Base-by-base conservation (phyloP, 2,797 vertebrate species). In the Neosilurus mollespiculum region DNA sequence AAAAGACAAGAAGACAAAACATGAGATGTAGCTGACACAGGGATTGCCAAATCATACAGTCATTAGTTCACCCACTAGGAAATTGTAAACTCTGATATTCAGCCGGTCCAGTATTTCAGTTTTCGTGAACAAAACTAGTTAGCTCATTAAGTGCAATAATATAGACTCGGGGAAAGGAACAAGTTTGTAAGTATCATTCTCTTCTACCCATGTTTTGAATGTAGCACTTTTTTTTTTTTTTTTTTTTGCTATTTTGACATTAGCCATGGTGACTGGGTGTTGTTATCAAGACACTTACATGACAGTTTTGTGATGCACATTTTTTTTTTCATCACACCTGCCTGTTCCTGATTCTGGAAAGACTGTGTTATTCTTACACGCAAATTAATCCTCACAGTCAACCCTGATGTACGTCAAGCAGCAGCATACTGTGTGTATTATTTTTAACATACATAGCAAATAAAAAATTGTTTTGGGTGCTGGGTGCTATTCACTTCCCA, bases 1-100 rank as follows among this genome's bases (percentile, higher is more conserved):
- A 72, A 56, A 12, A 37, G 58, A 64, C 37, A 65, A 59, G 20
- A 71, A 62, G 61, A 37, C 26, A 24, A 81, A 67, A 75, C 66
- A 14, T n/a, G 20, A 24, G 81, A 62, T 9, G 59, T 51, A 73
- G 14, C 14, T 7, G 20, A 18, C 53, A 30, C 16, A 76, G 16
- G 9, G 22, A 34, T 15, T 11, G 58, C 16, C 71, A 75, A 11
- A 75, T 56, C 53, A 30, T 20, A 10, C 54, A 73, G 0, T 20
- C 15, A 18, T 58, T 58, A n/a, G 0, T 53, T 72, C 12, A n/a
- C 22, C n/a, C 2, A 15, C 49, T 14, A 24, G 22, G n/a, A 75
- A 34, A 30, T 16, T 56, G 53, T 20, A 58, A 34, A 34, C 9
- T 2, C n/a, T 20, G 26, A 72, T 16, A 54, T 54, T 53, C 2